phyloP scores from a whole-genome alignment of 2,797 vertebrate species.

The Heterohyrax brucei region DNA sequence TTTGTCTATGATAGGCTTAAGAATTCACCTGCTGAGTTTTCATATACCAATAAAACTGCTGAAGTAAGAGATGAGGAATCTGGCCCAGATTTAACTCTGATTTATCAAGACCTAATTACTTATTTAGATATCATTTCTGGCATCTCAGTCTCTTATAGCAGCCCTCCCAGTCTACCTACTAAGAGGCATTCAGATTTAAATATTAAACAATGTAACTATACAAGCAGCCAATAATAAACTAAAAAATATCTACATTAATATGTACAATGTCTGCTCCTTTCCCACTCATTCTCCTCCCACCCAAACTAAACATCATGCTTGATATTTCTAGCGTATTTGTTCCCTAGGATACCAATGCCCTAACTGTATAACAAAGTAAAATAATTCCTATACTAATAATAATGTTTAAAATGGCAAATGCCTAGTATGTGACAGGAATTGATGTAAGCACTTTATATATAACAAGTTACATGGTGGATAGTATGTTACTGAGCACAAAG shows the following conservation, averaged over 20 bases:
- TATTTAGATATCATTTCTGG: conserved; percentile 48
- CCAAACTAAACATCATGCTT: conserved; percentile 33
- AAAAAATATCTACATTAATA: conserved; percentile 33
- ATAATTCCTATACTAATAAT: conserved; percentile 5
- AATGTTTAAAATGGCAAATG: background rate
- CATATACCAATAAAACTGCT: conserved; percentile 47
- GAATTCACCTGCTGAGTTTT: conserved; percentile 43
- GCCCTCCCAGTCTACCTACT: background rate
- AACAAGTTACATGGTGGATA: background rate
- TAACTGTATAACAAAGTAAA: conserved; percentile 39
- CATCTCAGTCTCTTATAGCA: background rate
- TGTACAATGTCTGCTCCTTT: background rate
- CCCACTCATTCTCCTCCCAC: background rate
- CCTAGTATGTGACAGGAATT: background rate
- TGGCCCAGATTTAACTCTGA: conserved; percentile 66
- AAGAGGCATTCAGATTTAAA: conserved; percentile 53
- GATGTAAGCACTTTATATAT: background rate
- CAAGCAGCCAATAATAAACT: background rate
- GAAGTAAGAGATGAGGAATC: conserved; percentile 55
- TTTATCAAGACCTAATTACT: conserved; percentile 68
- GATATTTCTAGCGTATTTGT: conserved; percentile 25
- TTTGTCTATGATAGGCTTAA: conserved; percentile 66
- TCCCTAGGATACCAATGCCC: background rate
- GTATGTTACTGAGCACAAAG: background rate
- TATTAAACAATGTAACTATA: background rate